phyloP scores from a whole-genome alignment of 2,888 invertebrate species.

The Cephus rjabovi region DNA sequence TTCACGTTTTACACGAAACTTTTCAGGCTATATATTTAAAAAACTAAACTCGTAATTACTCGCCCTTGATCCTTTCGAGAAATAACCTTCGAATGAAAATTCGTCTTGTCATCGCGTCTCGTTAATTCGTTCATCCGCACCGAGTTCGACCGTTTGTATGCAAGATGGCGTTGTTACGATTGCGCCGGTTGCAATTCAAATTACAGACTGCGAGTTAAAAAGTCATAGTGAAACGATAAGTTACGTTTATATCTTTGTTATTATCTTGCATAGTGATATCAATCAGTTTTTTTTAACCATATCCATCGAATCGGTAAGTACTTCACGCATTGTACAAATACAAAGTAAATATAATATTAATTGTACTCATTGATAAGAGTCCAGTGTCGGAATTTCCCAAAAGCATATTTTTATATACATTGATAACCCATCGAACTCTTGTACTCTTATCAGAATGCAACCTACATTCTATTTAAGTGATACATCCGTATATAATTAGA shows the following conservation, averaged over 20 bases:
- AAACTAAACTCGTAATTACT: neutral
- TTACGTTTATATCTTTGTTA: neutral
- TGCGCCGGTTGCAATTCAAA: neutral
- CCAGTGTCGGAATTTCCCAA: neutral
- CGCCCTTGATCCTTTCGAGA: neutral
- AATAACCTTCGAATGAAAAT: neutral
- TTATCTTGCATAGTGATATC: neutral
- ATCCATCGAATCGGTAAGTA: neutral
- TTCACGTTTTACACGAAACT: neutral
- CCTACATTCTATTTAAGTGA: neutral
- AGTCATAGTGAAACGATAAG: neutral
- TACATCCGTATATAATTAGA: neutral
- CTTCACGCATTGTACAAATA: neutral
- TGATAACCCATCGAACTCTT: neutral
- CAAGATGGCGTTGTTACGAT: neutral
- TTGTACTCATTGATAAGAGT: no score
- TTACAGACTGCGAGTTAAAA: neutral
- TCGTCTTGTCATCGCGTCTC: neutral
- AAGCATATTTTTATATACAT: neutral
- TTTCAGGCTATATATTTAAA: neutral
- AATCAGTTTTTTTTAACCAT: neutral
- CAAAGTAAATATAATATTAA: neutral
- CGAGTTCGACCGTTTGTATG: neutral
- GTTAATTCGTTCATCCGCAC: neutral
- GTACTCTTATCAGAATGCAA: neutral